A percentile compares a stretch with the other conserved stretches of the same genome.
These are phyloP conservation scores for Cataglyphis rosenhaueri DNA, from an alignment of 2,888 invertebrate genomes.

Conservation along the genomic window DNA sequence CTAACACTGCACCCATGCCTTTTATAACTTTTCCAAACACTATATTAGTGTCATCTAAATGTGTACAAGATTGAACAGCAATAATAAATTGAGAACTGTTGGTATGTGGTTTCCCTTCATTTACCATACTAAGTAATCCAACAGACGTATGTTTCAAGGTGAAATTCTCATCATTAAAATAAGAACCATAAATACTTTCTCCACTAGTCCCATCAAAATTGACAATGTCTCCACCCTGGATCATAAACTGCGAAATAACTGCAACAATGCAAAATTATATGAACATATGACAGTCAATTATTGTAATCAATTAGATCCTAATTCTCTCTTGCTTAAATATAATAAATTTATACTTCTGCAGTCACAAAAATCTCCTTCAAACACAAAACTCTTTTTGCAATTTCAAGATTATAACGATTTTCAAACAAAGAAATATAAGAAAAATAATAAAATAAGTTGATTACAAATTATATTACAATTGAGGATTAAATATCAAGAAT, in stretches of 20 bases:
- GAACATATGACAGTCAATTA: background rate
- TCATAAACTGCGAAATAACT: constrained; percentile 95
- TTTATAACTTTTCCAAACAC: constrained; percentile 93
- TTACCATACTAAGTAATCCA: constrained; percentile 93
- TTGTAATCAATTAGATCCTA: background rate
- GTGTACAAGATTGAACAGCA: constrained; percentile 91
- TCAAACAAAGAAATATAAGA: background rate
- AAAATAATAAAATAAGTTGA: background rate
- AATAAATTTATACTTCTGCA: background rate
- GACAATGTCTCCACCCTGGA: constrained; percentile 93
- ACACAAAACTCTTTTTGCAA: background rate
- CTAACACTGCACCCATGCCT: constrained; percentile 90
- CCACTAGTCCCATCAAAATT: constrained; percentile 95
- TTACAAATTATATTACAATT: constrained; percentile 11
- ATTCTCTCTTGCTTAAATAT: background rate
- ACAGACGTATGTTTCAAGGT: constrained; percentile 88
- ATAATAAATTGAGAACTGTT: constrained; percentile 99
- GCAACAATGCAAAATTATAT: constrained; percentile 80
- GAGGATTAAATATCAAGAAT: constrained; percentile 7
- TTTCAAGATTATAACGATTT: background rate
- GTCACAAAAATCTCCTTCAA: background rate
- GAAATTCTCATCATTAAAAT: constrained; percentile 97
- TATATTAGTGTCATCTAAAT: constrained; percentile 93
- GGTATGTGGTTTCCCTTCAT: constrained; percentile 91
- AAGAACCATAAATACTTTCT: constrained; percentile 96